These are phyloP conservation scores for Tamandua tetradactyla DNA, from an alignment of 2,797 vertebrate species.

Conservation along the genomic window DNA sequence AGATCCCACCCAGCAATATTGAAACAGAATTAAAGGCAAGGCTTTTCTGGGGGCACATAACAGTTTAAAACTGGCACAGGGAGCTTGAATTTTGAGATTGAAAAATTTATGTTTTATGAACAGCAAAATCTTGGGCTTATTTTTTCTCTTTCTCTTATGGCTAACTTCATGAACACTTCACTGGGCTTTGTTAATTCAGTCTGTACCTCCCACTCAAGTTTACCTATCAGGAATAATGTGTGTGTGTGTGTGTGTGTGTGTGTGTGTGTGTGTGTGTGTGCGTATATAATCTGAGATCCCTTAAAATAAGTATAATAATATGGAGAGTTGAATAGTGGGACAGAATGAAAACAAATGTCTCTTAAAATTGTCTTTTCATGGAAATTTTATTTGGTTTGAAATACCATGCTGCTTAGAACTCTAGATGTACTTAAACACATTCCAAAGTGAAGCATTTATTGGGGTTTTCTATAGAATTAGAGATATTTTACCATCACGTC, in stretches of 20 bases:
- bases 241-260: neutral
- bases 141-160: neutral
- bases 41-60: no score
- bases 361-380: neutral
- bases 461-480: neutral
- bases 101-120: neutral
- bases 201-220: neutral
- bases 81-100: neutral
- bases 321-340: neutral
- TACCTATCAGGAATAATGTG: neutral
- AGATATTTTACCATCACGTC: neutral
- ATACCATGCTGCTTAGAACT: neutral
- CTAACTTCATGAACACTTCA: neutral
- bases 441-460: neutral
- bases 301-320: neutral
- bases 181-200: neutral
- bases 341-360: neutral
- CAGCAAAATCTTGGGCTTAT: neutral
- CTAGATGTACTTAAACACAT: neutral
- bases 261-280: neutral
- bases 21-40: no score
- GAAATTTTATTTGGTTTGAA: conserved; percentile 5
- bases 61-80: no score
- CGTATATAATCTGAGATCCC: neutral
- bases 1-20: no score